Evolutionary conservation across 1,140 invertebrate genomes (phyloP).

Genomic region (Laupala kohalensis): DNA sequence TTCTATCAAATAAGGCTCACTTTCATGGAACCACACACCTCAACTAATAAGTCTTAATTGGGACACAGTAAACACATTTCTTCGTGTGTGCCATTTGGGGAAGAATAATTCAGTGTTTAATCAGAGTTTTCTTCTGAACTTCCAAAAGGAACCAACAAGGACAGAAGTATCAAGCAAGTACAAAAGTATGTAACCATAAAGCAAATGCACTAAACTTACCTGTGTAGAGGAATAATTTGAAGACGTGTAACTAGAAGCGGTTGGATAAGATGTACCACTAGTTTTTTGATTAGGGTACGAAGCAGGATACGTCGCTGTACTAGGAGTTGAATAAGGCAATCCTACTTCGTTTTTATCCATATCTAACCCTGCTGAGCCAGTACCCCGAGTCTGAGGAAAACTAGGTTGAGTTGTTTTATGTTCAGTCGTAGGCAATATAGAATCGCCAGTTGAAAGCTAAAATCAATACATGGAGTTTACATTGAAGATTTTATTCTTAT

Average conservation of each 20-base stretch:
- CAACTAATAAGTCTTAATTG: too few species aligned
- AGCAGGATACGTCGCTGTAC: constrained; percentile 10
- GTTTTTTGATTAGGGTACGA: constrained; percentile 13
- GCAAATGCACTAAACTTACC: too few species aligned
- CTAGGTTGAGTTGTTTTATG: constrained; percentile 12
- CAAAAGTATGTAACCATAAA: too few species aligned
- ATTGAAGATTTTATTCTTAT: neutral
- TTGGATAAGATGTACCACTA: constrained; percentile 6
- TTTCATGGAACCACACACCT: too few species aligned
- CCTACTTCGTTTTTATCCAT: constrained; percentile 16
- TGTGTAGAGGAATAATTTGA: constrained; percentile 14
- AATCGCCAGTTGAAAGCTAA: constrained; percentile 9
- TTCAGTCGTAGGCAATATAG: constrained; percentile 11
- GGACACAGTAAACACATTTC: too few species aligned
- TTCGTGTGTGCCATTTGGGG: too few species aligned
- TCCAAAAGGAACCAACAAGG: too few species aligned
- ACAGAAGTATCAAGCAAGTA: too few species aligned
- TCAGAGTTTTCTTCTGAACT: too few species aligned
- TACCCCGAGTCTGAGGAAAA: constrained; percentile 7
- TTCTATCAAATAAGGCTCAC: too few species aligned
- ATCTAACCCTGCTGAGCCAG: constrained; percentile 9
- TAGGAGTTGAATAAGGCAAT: constrained; percentile 12
- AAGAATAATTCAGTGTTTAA: too few species aligned
- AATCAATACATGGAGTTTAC: neutral
- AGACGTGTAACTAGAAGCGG: constrained; percentile 12